These are phyloP conservation scores for Amiota minor DNA, from an alignment of 2,888 invertebrate genomes.

Conservation along the genomic window DNA sequence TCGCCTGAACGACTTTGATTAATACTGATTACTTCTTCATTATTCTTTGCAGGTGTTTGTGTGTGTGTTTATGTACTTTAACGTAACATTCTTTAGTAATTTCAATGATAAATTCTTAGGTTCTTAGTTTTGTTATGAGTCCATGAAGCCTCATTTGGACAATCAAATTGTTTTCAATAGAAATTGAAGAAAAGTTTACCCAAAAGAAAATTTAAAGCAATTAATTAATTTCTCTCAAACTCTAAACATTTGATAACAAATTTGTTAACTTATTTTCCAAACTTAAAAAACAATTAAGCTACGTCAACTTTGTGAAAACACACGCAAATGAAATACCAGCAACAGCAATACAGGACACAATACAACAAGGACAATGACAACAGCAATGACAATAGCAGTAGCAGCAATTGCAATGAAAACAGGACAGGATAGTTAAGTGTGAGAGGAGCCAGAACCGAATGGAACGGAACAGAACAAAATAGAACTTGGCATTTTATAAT, in stretches of 20 bases:
- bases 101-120: no score
- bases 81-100: no score
- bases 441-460: no score
- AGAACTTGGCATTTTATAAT: background rate
- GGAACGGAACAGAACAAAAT: no score
- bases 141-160: background rate
- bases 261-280: constrained; percentile 67
- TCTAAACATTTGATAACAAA: constrained; percentile 69
- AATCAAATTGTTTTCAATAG: constrained; percentile 1
- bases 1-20: background rate
- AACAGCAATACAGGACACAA: constrained; percentile 23
- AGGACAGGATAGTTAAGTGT: no score
- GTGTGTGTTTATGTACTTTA: no score
- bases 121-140: no score
- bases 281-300: constrained; percentile 67
- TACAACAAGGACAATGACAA: background rate
- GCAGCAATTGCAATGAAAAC: background rate
- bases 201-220: constrained; percentile 44
- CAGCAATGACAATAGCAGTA: background rate
- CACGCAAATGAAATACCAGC: constrained; percentile 40
- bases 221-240: constrained; percentile 67
- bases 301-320: constrained; percentile 36
- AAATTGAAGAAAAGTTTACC: background rate
- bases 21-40: background rate
- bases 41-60: no score